Percentiles rank a stretch among this genome's conserved stretches.
Conservation (phyloP, 2,113 vertebrate species). For the Salvelinus namaycush region DNA sequence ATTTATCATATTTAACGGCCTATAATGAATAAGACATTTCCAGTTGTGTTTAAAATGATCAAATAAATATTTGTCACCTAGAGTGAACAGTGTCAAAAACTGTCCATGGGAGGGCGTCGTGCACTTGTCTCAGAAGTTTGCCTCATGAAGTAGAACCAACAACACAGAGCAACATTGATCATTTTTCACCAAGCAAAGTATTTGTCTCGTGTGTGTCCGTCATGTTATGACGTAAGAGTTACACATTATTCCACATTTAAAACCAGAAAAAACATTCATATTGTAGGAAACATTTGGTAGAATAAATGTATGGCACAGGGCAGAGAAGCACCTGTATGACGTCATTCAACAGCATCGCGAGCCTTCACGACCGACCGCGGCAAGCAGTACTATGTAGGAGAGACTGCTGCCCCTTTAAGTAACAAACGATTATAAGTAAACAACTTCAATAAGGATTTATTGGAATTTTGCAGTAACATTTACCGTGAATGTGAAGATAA, state of each 20-base stretch:
- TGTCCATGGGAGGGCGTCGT: slow-evolving; percentile 34
- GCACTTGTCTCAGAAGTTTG: slow-evolving; percentile 2
- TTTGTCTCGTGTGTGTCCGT: too few species aligned
- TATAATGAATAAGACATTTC: too few species aligned
- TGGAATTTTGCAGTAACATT: neutral
- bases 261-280: too few species aligned
- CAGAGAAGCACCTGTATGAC: slow-evolving; percentile 54
- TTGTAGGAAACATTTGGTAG: too few species aligned
- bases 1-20: too few species aligned
- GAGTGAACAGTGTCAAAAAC: too few species aligned
- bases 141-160: neutral
- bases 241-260: too few species aligned
- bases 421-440: slow-evolving; percentile 13
- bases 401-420: slow-evolving; percentile 45
- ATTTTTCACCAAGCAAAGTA: too few species aligned
- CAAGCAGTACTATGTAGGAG: neutral
- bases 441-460: slow-evolving; percentile 5
- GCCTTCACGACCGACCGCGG: neutral
- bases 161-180: too few species aligned
- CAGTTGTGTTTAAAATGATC: too few species aligned
- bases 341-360: slow-evolving; percentile 56
- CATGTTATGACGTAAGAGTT: too few species aligned
- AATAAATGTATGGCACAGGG: neutral
- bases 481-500: neutral
- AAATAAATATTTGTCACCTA: too few species aligned